Base-by-base conservation (phyloP, 2,888 invertebrate genomes). In the Hydriomena furcata region DNA sequence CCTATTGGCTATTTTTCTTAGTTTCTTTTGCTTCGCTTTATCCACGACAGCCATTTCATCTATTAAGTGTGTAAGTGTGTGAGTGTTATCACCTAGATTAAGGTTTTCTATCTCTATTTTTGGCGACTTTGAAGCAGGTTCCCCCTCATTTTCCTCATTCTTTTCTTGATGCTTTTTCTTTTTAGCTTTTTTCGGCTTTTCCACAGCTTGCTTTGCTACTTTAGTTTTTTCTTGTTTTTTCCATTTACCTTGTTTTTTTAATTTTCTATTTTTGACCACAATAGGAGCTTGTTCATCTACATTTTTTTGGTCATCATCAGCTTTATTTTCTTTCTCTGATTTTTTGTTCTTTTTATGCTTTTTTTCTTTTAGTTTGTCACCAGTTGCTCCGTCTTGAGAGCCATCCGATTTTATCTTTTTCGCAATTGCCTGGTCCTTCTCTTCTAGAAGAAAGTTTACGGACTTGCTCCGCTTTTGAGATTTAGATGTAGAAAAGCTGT, bases 21-120 rank as follows among this genome's bases (percentile, higher is more conserved):
- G 61, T 48, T 75, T 80, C 56, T 80, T 82, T 28, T 68, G 70
- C 45, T 81, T 82, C 7, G 70, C 68, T 56, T 81, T 87, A 37
- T 84, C 84, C 27, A 74, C 76, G n/a, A 88, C 85, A 1, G 71
- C 67, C 87, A 89, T 87, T 65, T 84, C 84, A 42, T 86, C 85
- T 5, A 89, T 65, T 11, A 89, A 54, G 51, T 77, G 76, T 12
- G 79, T 74, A 7, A 88, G 52, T 54, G 84, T 81, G 44, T 87
- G 81, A 12, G 86, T 63, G 59, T 86, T 89, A 46, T 88, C 85
- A 7, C 84, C 89, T 25, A 87, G 82, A 20, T 71, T 82, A 0
- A 88, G 66, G 40, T 80, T 86, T 60, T 84, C 79, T 7, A 89
- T 60, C 36, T 85, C 84, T 1, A 79, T 76, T 53, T 79, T 83